Evolutionary conservation across 1,140 invertebrate genomes (phyloP).

Genomic region (Dinoponera quadriceps): DNA sequence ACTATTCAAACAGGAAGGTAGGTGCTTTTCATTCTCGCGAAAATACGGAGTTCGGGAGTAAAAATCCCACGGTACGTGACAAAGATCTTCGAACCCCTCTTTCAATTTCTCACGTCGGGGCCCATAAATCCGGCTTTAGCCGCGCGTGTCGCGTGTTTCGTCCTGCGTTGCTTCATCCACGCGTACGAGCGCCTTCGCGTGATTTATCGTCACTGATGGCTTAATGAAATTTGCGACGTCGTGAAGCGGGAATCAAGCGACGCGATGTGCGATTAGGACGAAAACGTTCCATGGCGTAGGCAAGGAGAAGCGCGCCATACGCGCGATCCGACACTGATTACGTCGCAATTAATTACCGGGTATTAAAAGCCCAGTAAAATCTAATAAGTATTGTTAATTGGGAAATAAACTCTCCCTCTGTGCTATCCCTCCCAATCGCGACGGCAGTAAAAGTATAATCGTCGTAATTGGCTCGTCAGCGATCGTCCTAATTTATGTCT

Average conservation of each 20-base stretch:
- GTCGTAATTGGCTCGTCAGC: background rate
- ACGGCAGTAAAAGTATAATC: conserved; percentile 12
- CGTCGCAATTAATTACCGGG: conserved; percentile 26
- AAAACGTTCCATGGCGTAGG: conserved; percentile 21
- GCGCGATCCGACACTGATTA: conserved; percentile 13
- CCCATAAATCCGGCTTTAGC: conserved; percentile 30
- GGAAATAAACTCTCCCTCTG: background rate
- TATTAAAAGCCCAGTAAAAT: conserved; percentile 24
- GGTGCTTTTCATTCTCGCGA: background rate
- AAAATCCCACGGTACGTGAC: conserved; percentile 42
- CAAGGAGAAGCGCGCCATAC: background rate
- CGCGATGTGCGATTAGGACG: conserved; percentile 8
- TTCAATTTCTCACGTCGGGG: conserved; percentile 19
- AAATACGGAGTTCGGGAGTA: background rate
- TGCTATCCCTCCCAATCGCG: background rate
- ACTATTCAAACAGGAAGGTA: conserved; percentile 2
- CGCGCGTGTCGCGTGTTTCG: conserved; percentile 10
- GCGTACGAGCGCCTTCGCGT: background rate
- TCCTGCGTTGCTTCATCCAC: background rate
- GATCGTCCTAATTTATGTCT: conserved; percentile 31
- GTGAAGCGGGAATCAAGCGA: background rate
- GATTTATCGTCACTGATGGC: conserved; percentile 40
- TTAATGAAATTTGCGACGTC: conserved; percentile 40
- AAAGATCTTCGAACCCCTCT: conserved; percentile 11
- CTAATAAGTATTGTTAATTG: conserved; percentile 30